A percentile compares a stretch with the other conserved stretches of the same genome.
These are phyloP conservation scores for Sandelia bainsii DNA, from an alignment of 2,797 vertebrate genomes.

Conservation along the genomic window DNA sequence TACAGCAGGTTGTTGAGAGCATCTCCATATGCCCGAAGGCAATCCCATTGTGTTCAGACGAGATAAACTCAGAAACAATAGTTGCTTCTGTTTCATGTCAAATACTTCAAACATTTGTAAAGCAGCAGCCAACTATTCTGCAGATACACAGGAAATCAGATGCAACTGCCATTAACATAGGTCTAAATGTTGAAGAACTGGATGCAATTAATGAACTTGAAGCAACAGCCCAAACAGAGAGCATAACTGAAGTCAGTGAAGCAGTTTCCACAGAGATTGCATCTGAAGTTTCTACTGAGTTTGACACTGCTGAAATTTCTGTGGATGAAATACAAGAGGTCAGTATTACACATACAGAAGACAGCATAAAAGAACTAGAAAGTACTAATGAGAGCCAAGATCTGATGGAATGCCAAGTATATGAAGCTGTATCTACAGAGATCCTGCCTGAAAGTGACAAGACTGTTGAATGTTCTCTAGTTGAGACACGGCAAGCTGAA, in stretches of 20 bases:
- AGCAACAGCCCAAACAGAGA: slow-evolving; percentile 57
- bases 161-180: slow-evolving; percentile 51
- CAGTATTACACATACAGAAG: slow-evolving; percentile 43
- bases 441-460: slow-evolving; percentile 17
- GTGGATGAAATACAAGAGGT: slow-evolving; percentile 59
- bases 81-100: slow-evolving; percentile 38
- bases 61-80: slow-evolving; percentile 52
- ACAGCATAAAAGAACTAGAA: slow-evolving; percentile 32
- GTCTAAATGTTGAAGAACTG: slow-evolving; percentile 58
- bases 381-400: slow-evolving; percentile 22
- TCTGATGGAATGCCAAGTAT: slow-evolving; percentile 13
- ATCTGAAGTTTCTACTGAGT: slow-evolving; percentile 57
- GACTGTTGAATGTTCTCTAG: slow-evolving; percentile 6
- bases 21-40: slow-evolving; percentile 70
- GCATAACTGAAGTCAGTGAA: slow-evolving; percentile 64
- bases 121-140: slow-evolving; percentile 56
- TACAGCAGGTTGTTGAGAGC: slow-evolving; percentile 86
- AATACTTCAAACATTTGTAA: slow-evolving; percentile 52
- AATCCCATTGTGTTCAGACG: slow-evolving; percentile 52
- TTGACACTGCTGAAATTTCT: slow-evolving; percentile 50
- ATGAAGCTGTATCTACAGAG: slow-evolving; percentile 12
- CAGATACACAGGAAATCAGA: slow-evolving; percentile 63
- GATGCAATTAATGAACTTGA: slow-evolving; percentile 49
- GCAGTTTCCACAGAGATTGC: slow-evolving; percentile 63
- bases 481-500: slow-evolving; percentile 22